Evolutionary conservation across 2,113 vertebrate genomes (phyloP).

Genomic region (Columba janthina): DNA sequence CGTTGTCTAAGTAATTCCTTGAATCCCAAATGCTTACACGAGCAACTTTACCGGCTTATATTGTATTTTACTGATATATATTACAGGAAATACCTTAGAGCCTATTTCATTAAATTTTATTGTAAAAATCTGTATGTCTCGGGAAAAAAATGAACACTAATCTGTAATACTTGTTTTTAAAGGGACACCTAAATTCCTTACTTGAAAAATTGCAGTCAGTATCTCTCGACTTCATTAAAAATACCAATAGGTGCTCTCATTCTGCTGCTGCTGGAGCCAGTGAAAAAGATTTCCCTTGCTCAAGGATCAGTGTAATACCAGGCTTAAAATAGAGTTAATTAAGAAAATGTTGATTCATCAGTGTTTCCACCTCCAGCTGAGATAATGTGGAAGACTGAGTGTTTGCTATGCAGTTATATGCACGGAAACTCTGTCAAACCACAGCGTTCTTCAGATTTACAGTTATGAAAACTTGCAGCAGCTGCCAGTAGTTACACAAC

Average conservation of each 20-base stretch:
- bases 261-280: background rate
- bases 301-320: background rate
- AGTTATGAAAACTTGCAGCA: background rate
- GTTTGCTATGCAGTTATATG: background rate
- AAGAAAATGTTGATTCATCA: background rate
- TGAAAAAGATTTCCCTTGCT: background rate
- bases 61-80: conserved; percentile 18
- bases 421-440: background rate
- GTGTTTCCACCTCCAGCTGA: background rate
- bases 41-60: conserved; percentile 2
- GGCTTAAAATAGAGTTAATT: background rate
- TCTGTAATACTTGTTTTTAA: background rate
- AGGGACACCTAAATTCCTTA: background rate
- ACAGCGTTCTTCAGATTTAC: background rate
- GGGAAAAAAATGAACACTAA: background rate
- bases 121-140: background rate
- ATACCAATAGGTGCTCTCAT: background rate
- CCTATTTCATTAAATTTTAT: conserved; percentile 2
- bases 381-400: background rate
- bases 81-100: conserved; percentile 12
- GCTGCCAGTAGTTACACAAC: background rate
- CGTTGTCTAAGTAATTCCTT: conserved; percentile 23
- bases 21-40: conserved; percentile 19
- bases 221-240: background rate
- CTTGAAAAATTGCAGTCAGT: background rate